Percentiles rank a stretch among this genome's conserved stretches.
phyloP scores from a whole-genome alignment of 2,888 invertebrate genomes.

The Linnaemya vulpina region DNA sequence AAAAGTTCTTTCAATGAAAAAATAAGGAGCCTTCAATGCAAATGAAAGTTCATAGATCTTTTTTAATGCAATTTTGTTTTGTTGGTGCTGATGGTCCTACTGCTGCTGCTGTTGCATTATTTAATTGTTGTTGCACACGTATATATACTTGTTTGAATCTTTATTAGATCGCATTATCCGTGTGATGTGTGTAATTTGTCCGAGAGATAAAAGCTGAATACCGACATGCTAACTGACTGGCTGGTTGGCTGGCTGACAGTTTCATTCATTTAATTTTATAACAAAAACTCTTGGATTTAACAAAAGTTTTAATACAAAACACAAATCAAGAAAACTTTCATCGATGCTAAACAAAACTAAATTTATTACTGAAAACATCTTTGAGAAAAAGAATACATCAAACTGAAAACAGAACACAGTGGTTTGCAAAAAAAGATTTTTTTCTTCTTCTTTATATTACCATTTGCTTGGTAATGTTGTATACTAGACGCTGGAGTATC shows the following conservation, averaged over 20 bases:
- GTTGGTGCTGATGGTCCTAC: constrained; percentile 23
- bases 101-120: constrained; percentile 19
- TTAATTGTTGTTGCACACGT: constrained; percentile 16
- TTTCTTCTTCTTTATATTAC: not conserved
- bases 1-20: constrained; percentile 41
- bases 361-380: constrained; percentile 53
- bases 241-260: constrained; percentile 23
- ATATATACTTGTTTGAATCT: constrained; percentile 45
- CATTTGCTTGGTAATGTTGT: not conserved
- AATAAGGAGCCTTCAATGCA: constrained; percentile 19
- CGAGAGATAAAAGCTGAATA: constrained; percentile 67
- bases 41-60: constrained; percentile 68
- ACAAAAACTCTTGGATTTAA: constrained; percentile 27
- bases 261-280: constrained; percentile 53
- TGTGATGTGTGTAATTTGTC: constrained; percentile 72
- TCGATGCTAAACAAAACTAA: constrained; percentile 42
- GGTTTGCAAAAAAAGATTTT: not conserved
- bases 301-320: constrained; percentile 57
- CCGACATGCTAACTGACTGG: constrained; percentile 49
- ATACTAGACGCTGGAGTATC: too few relatives aligned
- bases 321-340: constrained; percentile 62
- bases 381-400: not conserved
- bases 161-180: constrained; percentile 70
- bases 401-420: constrained; percentile 19
- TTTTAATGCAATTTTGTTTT: constrained; percentile 45